Base-by-base conservation (phyloP, 1,140 invertebrate species). In the Hyposmocoma kahamanoa region DNA sequence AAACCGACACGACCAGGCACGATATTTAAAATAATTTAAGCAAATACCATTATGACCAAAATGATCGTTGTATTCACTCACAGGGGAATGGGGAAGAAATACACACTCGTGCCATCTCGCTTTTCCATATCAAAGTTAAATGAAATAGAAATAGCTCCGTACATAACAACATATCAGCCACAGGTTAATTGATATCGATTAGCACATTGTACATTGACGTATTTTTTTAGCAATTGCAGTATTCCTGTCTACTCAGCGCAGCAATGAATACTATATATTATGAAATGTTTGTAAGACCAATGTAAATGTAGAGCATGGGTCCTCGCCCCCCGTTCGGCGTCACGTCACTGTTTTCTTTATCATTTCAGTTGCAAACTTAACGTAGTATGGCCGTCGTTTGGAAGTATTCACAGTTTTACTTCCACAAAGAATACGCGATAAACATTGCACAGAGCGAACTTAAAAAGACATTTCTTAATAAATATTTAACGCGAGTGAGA, bases 381-480 rank as follows among this genome's bases (percentile, higher is more conserved):
- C 79, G 63, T 85, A 86, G 84, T 81, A 87, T 86, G 86, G 86
- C 81, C 81, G 86, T 84, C 71, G 80, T 72, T 55, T 75, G 78
- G 75, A 83, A 82, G 73, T 83, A 84, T 81, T 83, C 79, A 77
- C 84, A 87, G 74, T 87, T 87, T 83, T 87, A 85, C 83, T 87
- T 87, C 77, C 86, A 87, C 75, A 87, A 87, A 86, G 86, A 87
- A 83, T 87, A 87, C 84, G 86, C 86, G 86, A 87, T 87, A 86
- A 80, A 82, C 74, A 79, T 82, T 67, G 56, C 75, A 56, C 79
- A 74, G 75, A 84, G 80, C 75, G 77, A 77, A 80, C 67, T 86
- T 61, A 72, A 68, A 80, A 77, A 77, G 65, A 86, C 72, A 58
- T 84, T 84, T 82, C 76, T 84, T 72, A 85, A 84, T 55, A 84